Evolutionary conservation across 2,888 invertebrate genomes (phyloP).

Genomic region (Mesorhabditis belari): DNA sequence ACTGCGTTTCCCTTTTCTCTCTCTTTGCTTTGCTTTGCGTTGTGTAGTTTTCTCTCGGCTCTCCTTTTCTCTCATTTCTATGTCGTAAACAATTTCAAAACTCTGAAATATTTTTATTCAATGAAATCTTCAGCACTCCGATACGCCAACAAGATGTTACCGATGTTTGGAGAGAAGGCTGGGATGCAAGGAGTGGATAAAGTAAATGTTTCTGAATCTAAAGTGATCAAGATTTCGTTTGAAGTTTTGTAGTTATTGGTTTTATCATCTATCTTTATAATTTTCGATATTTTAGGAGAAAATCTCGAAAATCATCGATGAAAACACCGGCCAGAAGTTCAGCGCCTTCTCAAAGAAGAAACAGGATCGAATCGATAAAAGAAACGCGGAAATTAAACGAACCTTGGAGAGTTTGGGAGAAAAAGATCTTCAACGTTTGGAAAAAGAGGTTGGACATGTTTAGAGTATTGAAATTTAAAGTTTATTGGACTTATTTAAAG

Average conservation of each 20-base stretch:
- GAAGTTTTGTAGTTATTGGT: background rate
- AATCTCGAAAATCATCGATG: background rate
- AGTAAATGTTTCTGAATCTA: constrained; percentile 17
- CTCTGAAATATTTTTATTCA: no score
- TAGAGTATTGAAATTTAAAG: background rate
- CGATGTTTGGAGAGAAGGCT: constrained; percentile 50
- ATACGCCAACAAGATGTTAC: no score
- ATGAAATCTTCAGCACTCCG: no score
- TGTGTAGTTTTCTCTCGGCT: no score
- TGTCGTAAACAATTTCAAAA: no score
- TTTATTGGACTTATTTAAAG: no score
- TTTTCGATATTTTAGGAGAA: background rate
- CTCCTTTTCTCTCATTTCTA: no score
- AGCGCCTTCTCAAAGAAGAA: background rate
- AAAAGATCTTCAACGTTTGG: background rate
- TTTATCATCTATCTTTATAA: background rate
- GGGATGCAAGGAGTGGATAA: constrained; percentile 58
- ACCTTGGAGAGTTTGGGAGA: background rate
- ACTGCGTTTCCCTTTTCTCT: no score
- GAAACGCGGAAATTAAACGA: background rate
- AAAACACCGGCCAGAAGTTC: background rate
- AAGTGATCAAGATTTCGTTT: no score
- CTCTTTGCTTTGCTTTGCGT: no score
- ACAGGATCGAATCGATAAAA: background rate
- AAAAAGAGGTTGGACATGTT: background rate